Percentiles rank a stretch among this genome's conserved stretches.
Evolutionary conservation across 2,888 invertebrate species (phyloP).

Genomic region (Trypoxylon attenuatum): DNA sequence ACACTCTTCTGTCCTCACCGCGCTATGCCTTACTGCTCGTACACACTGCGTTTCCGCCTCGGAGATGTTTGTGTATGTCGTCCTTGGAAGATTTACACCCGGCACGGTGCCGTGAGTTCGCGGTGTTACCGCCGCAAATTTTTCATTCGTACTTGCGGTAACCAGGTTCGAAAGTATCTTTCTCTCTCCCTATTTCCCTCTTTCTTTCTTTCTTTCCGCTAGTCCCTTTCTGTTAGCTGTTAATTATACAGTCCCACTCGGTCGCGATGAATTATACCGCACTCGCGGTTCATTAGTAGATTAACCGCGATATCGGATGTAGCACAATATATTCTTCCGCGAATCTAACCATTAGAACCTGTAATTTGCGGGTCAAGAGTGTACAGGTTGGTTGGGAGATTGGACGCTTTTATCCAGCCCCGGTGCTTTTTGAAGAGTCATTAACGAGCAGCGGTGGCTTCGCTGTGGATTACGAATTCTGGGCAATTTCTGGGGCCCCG

Average conservation of each 20-base stretch:
- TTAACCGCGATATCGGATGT: not conserved
- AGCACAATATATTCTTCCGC: not conserved
- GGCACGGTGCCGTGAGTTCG: conserved; percentile 13
- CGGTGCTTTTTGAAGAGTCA: too few relatives aligned
- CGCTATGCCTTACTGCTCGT: conserved; percentile 54
- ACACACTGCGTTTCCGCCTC: conserved; percentile 32
- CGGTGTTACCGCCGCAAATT: conserved; percentile 20
- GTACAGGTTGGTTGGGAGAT: too few relatives aligned
- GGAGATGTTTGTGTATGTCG: conserved; percentile 20
- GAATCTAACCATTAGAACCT: not conserved
- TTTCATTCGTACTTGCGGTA: too few relatives aligned
- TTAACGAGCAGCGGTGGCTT: too few relatives aligned
- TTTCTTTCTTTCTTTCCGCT: too few relatives aligned
- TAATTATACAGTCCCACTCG: too few relatives aligned
- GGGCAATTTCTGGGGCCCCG: too few relatives aligned
- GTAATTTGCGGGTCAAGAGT: not conserved
- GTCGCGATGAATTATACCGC: not conserved
- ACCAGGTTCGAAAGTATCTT: not conserved
- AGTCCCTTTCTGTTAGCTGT: too few relatives aligned
- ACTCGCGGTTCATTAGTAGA: not conserved
- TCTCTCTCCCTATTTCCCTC: too few relatives aligned
- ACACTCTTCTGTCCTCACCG: conserved; percentile 38
- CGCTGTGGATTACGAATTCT: too few relatives aligned
- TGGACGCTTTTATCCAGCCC: too few relatives aligned
- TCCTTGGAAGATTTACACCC: conserved; percentile 39